Evolutionary conservation across 1,140 invertebrate species (phyloP).

Genomic region (Drosophila nikananu): DNA sequence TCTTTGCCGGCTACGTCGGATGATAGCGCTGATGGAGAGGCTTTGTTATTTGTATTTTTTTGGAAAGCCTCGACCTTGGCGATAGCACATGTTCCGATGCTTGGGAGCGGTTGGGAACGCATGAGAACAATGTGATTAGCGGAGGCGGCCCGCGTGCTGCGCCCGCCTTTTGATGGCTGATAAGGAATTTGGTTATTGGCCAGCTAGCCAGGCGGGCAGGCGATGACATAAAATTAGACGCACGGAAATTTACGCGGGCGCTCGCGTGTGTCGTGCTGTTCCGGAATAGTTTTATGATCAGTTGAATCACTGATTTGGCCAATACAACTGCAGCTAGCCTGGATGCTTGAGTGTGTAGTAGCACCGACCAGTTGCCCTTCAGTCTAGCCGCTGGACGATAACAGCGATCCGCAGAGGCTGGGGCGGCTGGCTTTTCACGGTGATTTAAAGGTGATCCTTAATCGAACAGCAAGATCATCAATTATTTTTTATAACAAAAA

Average conservation of each 20-base stretch:
- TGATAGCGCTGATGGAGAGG: conserved; percentile 52
- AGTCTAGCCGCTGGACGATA: conserved; percentile 33
- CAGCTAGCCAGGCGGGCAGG: conserved; percentile 51
- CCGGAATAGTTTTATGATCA: conserved; percentile 25
- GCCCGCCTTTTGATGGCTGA: conserved; percentile 27
- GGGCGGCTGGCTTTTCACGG: conserved; percentile 57
- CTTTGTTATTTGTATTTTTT: conserved; percentile 30
- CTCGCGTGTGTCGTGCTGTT: conserved; percentile 43
- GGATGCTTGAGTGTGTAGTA: background rate
- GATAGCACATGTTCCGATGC: conserved; percentile 45
- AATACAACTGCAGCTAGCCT: background rate
- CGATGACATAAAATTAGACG: conserved; percentile 51
- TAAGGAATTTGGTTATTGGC: conserved; percentile 46
- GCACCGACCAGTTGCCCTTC: conserved; percentile 35
- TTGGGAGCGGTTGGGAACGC: conserved; percentile 41
- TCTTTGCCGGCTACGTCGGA: conserved; percentile 48
- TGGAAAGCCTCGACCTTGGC: conserved; percentile 65
- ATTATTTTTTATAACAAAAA: conserved; percentile 20
- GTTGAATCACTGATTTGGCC: conserved; percentile 17
- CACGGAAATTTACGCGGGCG: conserved; percentile 64
- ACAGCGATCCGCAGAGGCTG: background rate
- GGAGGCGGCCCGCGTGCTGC: conserved; percentile 52
- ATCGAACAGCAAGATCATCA: conserved; percentile 22
- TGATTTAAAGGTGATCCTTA: conserved; percentile 75
- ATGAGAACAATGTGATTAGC: conserved; percentile 67